Percentiles rank a stretch among this genome's conserved stretches.
Conservation (phyloP, 1,140 invertebrate genomes). For the Drosophila nigrodunni region DNA sequence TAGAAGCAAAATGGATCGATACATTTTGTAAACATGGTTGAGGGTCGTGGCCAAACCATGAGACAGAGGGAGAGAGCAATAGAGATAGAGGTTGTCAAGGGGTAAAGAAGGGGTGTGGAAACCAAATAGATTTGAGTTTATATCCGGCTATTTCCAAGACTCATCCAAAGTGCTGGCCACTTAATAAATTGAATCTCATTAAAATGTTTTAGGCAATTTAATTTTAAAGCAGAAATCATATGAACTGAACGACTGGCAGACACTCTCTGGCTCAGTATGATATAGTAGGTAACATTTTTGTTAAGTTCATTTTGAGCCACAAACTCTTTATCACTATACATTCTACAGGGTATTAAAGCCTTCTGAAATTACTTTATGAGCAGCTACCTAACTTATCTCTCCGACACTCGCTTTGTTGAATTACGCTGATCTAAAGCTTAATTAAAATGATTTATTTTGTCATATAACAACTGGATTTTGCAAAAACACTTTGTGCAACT, state of each 20-base stretch:
- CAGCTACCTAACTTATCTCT: not conserved
- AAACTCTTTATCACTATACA: not conserved
- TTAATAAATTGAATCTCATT: constrained; percentile 74
- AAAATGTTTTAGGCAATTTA: constrained; percentile 71
- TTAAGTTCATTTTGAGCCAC: not conserved
- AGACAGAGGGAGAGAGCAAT: not conserved
- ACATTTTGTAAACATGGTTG: constrained; percentile 28
- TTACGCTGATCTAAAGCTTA: constrained; percentile 38
- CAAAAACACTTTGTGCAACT: constrained; percentile 53
- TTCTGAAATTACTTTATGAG: constrained; percentile 39
- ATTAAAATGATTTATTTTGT: constrained; percentile 69
- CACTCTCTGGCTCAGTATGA: not conserved
- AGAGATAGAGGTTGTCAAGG: not conserved
- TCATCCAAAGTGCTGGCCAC: constrained; percentile 13
- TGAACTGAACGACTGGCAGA: not conserved
- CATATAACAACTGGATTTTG: constrained; percentile 45
- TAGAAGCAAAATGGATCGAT: constrained; percentile 62
- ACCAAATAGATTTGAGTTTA: constrained; percentile 3
- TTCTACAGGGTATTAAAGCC: constrained; percentile 9
- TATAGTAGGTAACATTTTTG: no score
- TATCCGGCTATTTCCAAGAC: not conserved
- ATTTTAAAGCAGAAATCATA: constrained; percentile 32
- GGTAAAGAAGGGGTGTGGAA: not conserved
- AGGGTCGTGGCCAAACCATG: not conserved
- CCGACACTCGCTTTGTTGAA: not conserved